phyloP scores from a whole-genome alignment of 2,888 invertebrate genomes.

The Heliconius sara region DNA sequence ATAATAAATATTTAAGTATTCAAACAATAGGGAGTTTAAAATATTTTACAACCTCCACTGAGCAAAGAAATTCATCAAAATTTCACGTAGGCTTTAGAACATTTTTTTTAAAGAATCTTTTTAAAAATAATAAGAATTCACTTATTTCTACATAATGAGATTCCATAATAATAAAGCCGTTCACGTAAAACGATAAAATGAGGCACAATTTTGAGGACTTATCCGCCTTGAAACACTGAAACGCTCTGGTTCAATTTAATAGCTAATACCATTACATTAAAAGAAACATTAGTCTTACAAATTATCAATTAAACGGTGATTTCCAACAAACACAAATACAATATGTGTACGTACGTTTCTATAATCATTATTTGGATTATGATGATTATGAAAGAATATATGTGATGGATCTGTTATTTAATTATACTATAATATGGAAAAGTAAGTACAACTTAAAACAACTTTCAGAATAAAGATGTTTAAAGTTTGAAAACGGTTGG shows the following conservation, averaged over 20 bases:
- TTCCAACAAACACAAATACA: constrained; percentile 41
- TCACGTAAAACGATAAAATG: constrained; percentile 55
- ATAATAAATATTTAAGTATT: constrained; percentile 44
- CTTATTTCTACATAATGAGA: constrained; percentile 36
- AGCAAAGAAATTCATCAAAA: constrained; percentile 70
- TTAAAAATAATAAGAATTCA: constrained; percentile 13
- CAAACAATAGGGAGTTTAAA: constrained; percentile 47
- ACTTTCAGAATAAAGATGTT: constrained; percentile 3
- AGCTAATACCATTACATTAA: constrained; percentile 62
- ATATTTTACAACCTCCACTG: constrained; percentile 74
- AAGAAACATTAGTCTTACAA: constrained; percentile 67
- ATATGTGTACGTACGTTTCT: neutral
- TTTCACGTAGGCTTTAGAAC: constrained; percentile 52
- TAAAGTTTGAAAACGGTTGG: constrained; percentile 10
- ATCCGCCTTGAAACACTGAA: constrained; percentile 61
- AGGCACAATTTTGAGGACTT: constrained; percentile 74
- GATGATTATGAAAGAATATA: neutral
- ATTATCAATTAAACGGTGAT: constrained; percentile 61
- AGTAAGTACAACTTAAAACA: constrained; percentile 5
- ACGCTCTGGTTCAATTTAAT: constrained; percentile 58
- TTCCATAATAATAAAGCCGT: constrained; percentile 22
- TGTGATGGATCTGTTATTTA: neutral
- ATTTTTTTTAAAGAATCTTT: constrained; percentile 12
- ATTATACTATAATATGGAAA: neutral
- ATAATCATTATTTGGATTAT: neutral